Base-by-base conservation (phyloP, 2,113 vertebrate species). In the Emydura subglobosa region DNA sequence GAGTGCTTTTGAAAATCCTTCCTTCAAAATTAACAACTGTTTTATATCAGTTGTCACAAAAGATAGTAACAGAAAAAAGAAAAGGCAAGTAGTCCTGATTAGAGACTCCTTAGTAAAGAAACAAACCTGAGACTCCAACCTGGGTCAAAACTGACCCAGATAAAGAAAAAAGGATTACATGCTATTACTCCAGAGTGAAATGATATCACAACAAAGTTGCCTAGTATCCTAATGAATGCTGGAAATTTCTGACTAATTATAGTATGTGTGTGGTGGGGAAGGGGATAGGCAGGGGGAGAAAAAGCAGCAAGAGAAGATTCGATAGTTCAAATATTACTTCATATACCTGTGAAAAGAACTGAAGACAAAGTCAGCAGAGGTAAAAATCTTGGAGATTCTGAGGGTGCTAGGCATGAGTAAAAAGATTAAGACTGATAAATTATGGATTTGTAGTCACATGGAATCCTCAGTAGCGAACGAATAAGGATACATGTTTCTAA, bases 341-440 rank as follows among this genome's bases (percentile, higher is more conserved):
- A 87, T 55, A 86, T 92, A 87, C 95, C 94, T 91, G 39, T 39
- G 39, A 44, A 25, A 39, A 44, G 72, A 76, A 76, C 22, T 25
- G 39, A 76, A 39, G 24, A 76, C 5, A 44, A 44, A 39, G 72
- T 76, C 72, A 44, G 94, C 94, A 94, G 80, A 94, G 94, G 89
- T 97, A 97, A 96, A 94, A 83, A 55, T 92, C 94, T 94, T 90
- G 87, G 90, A 96, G 95, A 87, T 81, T 97, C 96, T 95, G 94
- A 97, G 94, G 94, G 90, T 96, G 92, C 92, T 95, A 82, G 93
- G 95, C 93, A 96, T 92, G 96, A 85, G 93, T 76, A 95, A 96
- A 97, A 88, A 95, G 94, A 95, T 17, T 14, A 68, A 68, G 31
- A 17, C 9, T 72, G 91, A 94, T 93, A 85, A 47, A 59, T 93